A percentile compares a stretch with the other conserved stretches of the same genome.
phyloP scores from a whole-genome alignment of 2,113 vertebrate species.

The Synodontis membranacea region DNA sequence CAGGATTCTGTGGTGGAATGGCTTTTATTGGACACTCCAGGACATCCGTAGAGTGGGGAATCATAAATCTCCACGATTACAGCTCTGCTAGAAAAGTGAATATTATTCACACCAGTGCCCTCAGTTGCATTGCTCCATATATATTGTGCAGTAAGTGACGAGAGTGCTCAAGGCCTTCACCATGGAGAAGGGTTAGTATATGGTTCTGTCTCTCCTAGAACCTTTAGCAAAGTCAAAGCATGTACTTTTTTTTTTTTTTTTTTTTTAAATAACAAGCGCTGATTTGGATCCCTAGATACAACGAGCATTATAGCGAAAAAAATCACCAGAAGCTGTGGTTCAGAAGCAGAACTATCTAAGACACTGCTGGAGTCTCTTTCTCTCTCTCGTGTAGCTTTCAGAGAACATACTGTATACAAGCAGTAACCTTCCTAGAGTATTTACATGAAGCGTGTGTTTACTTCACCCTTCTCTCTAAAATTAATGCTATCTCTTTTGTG shows the following conservation, averaged over 20 bases:
- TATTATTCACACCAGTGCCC: conserved; percentile 62
- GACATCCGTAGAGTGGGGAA: conserved; percentile 63
- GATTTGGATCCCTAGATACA: background rate
- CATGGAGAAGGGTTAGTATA: conserved; percentile 18
- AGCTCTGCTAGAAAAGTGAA: conserved; percentile 62
- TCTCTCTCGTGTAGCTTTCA: background rate
- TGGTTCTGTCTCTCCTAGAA: conserved; percentile 23
- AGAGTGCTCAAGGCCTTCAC: conserved; percentile 35
- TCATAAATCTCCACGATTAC: conserved; percentile 72
- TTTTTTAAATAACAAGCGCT: background rate
- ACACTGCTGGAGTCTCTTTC: conserved; percentile 20
- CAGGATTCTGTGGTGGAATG: conserved; percentile 57
- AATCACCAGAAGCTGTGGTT: background rate
- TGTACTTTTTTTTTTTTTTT: background rate
- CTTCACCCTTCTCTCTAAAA: conserved; percentile 65
- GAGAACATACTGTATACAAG: conserved; percentile 30
- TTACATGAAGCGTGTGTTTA: conserved; percentile 69
- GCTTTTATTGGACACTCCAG: conserved; percentile 71
- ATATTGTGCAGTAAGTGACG: conserved; percentile 58
- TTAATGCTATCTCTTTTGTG: conserved; percentile 62
- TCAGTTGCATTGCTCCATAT: conserved; percentile 58
- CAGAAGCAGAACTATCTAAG: background rate
- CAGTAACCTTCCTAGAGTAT: conserved; percentile 59
- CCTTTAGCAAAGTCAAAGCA: conserved; percentile 4
- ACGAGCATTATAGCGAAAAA: background rate